A percentile compares a stretch with the other conserved stretches of the same genome.
These are phyloP conservation scores for Bucco capensis DNA, from an alignment of 2,113 vertebrate species.

Conservation along the genomic window DNA sequence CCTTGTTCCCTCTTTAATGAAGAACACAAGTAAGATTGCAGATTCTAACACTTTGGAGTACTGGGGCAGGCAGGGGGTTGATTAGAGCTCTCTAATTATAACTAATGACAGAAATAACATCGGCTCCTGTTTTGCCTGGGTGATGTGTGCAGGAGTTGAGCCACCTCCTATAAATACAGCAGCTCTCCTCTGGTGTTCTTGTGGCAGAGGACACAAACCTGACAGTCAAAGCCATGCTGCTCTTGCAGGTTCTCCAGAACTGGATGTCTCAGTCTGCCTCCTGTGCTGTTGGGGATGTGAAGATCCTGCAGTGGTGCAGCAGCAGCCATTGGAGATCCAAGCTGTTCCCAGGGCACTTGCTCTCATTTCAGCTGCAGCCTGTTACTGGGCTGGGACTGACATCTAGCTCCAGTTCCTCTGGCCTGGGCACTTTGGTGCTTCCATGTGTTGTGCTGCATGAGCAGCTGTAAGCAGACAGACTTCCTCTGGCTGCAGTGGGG, in stretches of 20 bases:
- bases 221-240: not conserved
- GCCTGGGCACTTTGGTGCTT: not conserved
- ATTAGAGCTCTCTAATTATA: slow-evolving; percentile 63
- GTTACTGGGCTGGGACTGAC: accelerated
- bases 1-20: slow-evolving; percentile 31
- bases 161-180: not conserved
- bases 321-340: not conserved
- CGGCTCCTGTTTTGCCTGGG: slow-evolving; percentile 31
- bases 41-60: slow-evolving; percentile 46
- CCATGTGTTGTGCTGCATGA: not conserved
- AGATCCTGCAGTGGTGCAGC: accelerated
- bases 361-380: not conserved
- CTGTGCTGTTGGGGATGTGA: too few species aligned
- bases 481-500: not conserved
- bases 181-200: not conserved
- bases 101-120: slow-evolving; percentile 63
- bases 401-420: not conserved
- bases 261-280: not conserved
- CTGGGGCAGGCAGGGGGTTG: slow-evolving; percentile 61
- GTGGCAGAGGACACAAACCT: not conserved
- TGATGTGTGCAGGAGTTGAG: not conserved
- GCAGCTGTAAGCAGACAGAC: not conserved
- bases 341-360: not conserved
- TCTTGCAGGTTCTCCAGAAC: not conserved
- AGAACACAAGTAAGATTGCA: slow-evolving; percentile 43